Conservation (phyloP, 1,140 invertebrate species). For the Tetramorium simillimum region DNA sequence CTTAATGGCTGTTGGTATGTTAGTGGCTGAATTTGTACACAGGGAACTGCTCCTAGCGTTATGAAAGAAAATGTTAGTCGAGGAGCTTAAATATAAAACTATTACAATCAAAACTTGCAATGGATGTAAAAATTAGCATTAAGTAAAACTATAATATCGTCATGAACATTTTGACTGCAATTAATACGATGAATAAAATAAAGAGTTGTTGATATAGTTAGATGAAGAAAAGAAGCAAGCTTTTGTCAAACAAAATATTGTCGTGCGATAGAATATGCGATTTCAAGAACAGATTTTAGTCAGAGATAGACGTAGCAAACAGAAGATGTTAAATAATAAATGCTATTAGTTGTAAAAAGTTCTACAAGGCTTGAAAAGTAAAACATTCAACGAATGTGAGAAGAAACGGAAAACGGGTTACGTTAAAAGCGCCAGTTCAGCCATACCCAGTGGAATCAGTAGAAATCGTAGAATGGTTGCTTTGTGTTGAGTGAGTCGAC, state of each 20-base stretch:
- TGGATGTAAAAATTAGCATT: background rate
- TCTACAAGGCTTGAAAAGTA: background rate
- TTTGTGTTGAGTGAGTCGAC: conserved; percentile 84
- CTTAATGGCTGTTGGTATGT: conserved; percentile 83
- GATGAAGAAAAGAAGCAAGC: background rate
- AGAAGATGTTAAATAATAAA: background rate
- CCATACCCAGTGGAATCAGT: conserved; percentile 85
- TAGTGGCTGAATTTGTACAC: conserved; percentile 84
- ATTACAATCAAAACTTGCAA: conserved; percentile 10
- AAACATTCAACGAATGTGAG: conserved; percentile 15
- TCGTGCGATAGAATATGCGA: background rate
- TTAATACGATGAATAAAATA: background rate
- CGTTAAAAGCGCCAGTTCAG: conserved; percentile 68
- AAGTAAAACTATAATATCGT: background rate
- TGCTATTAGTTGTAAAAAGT: background rate
- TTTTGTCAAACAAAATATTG: conserved; percentile 8
- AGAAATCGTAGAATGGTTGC: conserved; percentile 85
- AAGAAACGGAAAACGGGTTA: conserved; percentile 48
- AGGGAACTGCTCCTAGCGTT: conserved; percentile 82
- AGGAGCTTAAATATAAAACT: conserved; percentile 21
- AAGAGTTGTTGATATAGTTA: background rate
- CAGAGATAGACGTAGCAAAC: background rate
- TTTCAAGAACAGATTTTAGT: background rate
- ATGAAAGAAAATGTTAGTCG: conserved; percentile 68
- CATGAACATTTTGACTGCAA: background rate